Percentiles rank a stretch among this genome's conserved stretches.
Evolutionary conservation across 2,888 invertebrate species (phyloP).

Genomic region (Nemurella pictetii): DNA sequence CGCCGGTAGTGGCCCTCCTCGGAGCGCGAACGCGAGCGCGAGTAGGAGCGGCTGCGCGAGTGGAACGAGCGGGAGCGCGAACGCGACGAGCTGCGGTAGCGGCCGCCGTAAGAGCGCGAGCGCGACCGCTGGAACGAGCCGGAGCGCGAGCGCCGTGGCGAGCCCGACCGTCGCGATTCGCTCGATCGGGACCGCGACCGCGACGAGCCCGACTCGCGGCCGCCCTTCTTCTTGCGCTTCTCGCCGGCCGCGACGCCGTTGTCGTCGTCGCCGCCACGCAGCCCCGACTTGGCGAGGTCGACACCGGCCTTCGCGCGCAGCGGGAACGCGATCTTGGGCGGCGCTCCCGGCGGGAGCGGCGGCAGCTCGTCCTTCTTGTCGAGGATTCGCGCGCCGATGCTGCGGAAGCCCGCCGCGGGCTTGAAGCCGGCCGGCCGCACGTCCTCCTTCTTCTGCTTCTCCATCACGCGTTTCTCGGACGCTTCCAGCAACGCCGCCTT

Average conservation of each 20-base stretch:
- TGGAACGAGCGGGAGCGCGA: slow-evolving; percentile 49
- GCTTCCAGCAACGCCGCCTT: slow-evolving; percentile 34
- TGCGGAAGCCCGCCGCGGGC: slow-evolving; percentile 42
- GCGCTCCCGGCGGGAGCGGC: slow-evolving; percentile 56
- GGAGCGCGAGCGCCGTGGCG: slow-evolving; percentile 42
- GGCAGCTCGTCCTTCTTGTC: slow-evolving; percentile 52
- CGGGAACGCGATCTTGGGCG: slow-evolving; percentile 53
- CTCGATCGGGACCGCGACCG: slow-evolving; percentile 61
- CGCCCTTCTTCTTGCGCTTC: slow-evolving; percentile 48
- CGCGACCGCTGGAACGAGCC: slow-evolving; percentile 42
- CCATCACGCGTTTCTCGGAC: slow-evolving; percentile 41
- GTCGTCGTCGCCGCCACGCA: slow-evolving; percentile 47
- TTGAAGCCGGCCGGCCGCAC: slow-evolving; percentile 40
- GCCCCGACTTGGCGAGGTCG: not conserved
- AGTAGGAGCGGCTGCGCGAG: slow-evolving; percentile 54
- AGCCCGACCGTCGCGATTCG: slow-evolving; percentile 49
- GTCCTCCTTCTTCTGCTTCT: slow-evolving; percentile 39
- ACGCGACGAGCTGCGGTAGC: slow-evolving; percentile 50
- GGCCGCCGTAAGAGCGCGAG: slow-evolving; percentile 61
- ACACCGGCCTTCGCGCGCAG: not conserved
- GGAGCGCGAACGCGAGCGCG: slow-evolving; percentile 61
- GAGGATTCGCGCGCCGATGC: slow-evolving; percentile 37
- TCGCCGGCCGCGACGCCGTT: slow-evolving; percentile 52
- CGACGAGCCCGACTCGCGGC: slow-evolving; percentile 57
- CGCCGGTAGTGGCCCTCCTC: slow-evolving; percentile 57